A percentile compares a stretch with the other conserved stretches of the same genome.
phyloP scores from a whole-genome alignment of 2,888 invertebrate genomes.

The Pyrgus malvae region DNA sequence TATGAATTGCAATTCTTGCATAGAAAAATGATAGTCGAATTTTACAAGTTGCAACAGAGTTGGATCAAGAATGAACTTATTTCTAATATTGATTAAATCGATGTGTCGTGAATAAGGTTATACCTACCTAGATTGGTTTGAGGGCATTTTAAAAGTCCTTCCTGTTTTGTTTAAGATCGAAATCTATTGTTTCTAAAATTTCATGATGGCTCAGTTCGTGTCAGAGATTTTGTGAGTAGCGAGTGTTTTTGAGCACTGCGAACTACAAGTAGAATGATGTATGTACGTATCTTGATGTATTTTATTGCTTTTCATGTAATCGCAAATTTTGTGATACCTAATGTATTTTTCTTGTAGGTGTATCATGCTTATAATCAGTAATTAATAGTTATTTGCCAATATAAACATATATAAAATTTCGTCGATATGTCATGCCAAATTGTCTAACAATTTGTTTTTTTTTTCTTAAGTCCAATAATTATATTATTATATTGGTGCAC shows the following conservation, averaged over 20 bases:
- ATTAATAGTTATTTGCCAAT: no score
- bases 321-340: constrained; percentile 23
- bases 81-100: no score
- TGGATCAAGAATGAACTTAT: background rate
- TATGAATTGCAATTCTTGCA: no score
- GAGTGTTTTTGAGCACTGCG: no score
- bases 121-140: no score
- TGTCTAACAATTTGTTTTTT: constrained; percentile 26
- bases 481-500: constrained; percentile 44
- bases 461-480: constrained; percentile 6
- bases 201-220: background rate
- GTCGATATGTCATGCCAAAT: constrained; percentile 15
- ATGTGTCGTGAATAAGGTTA: no score
- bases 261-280: no score
- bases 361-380: background rate
- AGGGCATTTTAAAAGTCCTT: no score
- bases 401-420: background rate
- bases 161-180: no score
- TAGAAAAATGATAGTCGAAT: background rate
- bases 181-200: no score
- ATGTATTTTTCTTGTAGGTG: constrained; percentile 9
- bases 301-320: background rate
- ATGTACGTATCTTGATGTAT: no score
- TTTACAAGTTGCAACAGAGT: background rate
- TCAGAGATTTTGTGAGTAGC: background rate